Percentiles rank a stretch among this genome's conserved stretches.
Evolutionary conservation across 2,888 invertebrate species (phyloP).

Genomic region (Loripinus fragilis): DNA sequence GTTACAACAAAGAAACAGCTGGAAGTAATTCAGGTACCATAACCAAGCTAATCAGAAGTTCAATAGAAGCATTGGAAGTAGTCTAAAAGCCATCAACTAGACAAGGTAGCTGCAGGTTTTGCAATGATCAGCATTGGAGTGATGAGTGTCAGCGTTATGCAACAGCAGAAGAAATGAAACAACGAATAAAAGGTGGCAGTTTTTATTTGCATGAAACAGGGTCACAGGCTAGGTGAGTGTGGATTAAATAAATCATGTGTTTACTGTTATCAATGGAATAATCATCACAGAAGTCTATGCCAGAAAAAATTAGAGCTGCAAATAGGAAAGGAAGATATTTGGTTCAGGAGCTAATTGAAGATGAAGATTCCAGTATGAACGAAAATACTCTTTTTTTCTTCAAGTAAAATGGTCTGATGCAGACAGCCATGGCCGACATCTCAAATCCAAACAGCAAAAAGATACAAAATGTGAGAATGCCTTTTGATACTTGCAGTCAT

Average conservation of each 20-base stretch:
- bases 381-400: conserved; percentile 3
- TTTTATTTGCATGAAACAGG: not conserved
- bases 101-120: conserved; percentile 15
- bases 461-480: conserved; percentile 1
- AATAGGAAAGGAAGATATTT: not conserved
- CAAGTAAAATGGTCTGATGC: conserved; percentile 9
- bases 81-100: not conserved
- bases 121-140: conserved; percentile 14
- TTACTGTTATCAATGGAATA: conserved; percentile 1
- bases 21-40: not conserved
- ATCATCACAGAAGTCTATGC: conserved; percentile 7
- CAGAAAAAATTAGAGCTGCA: not conserved
- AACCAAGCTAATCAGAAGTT: not conserved
- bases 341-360: not conserved
- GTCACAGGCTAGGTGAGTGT: conserved; percentile 13
- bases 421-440: conserved; percentile 22
- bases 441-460: conserved; percentile 18
- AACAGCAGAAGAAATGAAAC: conserved; percentile 17
- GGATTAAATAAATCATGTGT: conserved; percentile 13
- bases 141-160: conserved; percentile 11
- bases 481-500: conserved; percentile 31
- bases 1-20: conserved; percentile 5
- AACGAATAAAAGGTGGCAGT: not conserved
- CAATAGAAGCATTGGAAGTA: conserved; percentile 1
- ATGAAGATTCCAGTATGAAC: conserved; percentile 19